A percentile compares a stretch with the other conserved stretches of the same genome.
These are phyloP conservation scores for Brevimyrus niger DNA, from an alignment of 2,113 vertebrate species.

Conservation along the genomic window DNA sequence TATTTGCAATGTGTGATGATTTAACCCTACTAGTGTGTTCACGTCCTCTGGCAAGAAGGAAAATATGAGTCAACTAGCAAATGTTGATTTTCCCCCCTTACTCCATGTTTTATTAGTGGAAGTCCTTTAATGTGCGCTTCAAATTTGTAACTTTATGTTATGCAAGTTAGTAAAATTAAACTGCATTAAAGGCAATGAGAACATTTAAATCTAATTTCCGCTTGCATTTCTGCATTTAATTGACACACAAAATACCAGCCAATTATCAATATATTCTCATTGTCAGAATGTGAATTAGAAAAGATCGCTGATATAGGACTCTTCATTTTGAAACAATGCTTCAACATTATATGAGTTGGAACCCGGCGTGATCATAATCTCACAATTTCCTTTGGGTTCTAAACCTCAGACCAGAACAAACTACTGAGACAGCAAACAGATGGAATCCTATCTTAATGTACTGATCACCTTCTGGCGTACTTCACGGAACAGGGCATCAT, in stretches of 20 bases:
- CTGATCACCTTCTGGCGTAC: too few relatives aligned
- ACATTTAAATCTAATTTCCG: background rate
- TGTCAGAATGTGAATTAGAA: background rate
- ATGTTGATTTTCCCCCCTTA: background rate
- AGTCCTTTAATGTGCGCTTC: background rate
- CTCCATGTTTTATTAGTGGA: background rate
- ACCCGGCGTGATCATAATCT: background rate
- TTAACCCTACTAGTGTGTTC: constrained; percentile 19
- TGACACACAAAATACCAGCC: background rate
- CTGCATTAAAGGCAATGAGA: background rate
- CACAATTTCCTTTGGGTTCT: background rate
- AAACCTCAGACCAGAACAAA: background rate
- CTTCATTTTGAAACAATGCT: background rate
- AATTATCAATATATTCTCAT: background rate
- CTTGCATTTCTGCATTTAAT: background rate
- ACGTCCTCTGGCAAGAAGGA: background rate
- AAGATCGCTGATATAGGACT: background rate
- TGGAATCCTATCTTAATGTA: background rate
- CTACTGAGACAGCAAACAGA: background rate
- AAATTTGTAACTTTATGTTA: background rate
- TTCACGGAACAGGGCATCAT: background rate
- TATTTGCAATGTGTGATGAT: background rate
- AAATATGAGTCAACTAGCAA: background rate
- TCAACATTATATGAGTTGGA: background rate
- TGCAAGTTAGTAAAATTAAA: background rate